Evolutionary conservation across 2,113 vertebrate genomes (phyloP), one percentile per base, ranked within the genome.

Genomic region (Misgurnus mizolepis): DNA sequence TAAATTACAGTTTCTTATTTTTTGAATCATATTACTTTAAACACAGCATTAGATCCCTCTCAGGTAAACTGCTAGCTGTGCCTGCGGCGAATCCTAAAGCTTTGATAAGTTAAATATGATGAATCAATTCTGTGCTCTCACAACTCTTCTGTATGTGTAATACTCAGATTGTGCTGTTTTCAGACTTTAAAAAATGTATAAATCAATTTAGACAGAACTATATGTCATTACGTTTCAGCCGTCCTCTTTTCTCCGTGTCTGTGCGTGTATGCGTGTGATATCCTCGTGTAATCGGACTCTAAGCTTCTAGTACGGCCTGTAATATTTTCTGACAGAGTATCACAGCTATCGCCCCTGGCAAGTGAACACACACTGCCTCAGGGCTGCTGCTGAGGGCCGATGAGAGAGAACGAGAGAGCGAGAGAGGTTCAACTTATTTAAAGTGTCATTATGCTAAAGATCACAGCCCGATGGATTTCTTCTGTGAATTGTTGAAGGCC

Each of bases 251-350:
- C 18, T 34, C 18, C 12, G 61, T 74, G 60, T 68, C 22, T 39
- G 49, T 53, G 27, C 45, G 56, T 39, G 49, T 47, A n/a, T 79
- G 76, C 27, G 68, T 70, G 53, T n/a, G 56, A 80, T 83, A 79
- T 86, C 76, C 72, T 69, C 79, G 78, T 62, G 70, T 80, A 83
- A 81, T 79, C 80, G 66, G 83, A 86, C 88, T 87, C 73, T 72
- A 89, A 85, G 86, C 86, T 82, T 80, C 88, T 87, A 89, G 89
- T 89, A 90, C 87, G 85, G 87, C 89, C 90, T 89, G 78, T 95
- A 95, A 96, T 94, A 90, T 91, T 93, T 94, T 84, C 90, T 95
- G 95, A 95, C 94, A 95, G 92, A 90, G 90, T 92, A 94, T 94
- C 93, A 95, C 91, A 95, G 94, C 89, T 82, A 92, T 90, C 60